Evolutionary conservation across 2,888 invertebrate species (phyloP).

Genomic region (Drosophila putrida): DNA sequence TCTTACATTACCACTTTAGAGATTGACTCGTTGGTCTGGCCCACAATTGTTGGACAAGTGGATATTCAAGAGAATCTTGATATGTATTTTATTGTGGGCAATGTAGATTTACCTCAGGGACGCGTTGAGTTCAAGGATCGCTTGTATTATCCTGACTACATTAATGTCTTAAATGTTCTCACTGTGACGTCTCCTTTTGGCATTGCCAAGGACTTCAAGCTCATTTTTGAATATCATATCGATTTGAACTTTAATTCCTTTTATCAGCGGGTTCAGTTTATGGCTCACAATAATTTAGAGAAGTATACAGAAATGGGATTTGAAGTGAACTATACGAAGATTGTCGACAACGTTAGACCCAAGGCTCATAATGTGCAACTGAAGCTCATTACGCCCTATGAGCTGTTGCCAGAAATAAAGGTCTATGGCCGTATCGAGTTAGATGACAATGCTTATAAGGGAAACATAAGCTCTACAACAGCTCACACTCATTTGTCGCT

Average conservation of each 20-base stretch:
- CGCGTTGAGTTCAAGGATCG: slow-evolving; percentile 87
- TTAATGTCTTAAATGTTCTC: slow-evolving; percentile 86
- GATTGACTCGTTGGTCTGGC: slow-evolving; percentile 87
- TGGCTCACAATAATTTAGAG: slow-evolving; percentile 84
- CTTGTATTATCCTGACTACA: slow-evolving; percentile 86
- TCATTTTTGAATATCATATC: slow-evolving; percentile 86
- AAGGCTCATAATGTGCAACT: slow-evolving; percentile 86
- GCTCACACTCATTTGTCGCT: slow-evolving; percentile 86
- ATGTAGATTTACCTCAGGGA: slow-evolving; percentile 87
- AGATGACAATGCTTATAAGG: slow-evolving; percentile 86
- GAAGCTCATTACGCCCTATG: slow-evolving; percentile 87
- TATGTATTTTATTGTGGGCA: slow-evolving; percentile 85
- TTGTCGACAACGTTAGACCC: slow-evolving; percentile 84
- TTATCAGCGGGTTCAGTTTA: slow-evolving; percentile 86
- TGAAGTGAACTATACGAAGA: slow-evolving; percentile 86
- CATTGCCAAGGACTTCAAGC: slow-evolving; percentile 85
- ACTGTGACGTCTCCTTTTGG: slow-evolving; percentile 87
- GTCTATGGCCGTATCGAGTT: slow-evolving; percentile 85
- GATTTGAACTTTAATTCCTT: slow-evolving; percentile 85
- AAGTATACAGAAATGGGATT: slow-evolving; percentile 83
- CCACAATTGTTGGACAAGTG: slow-evolving; percentile 87
- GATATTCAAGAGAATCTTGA: slow-evolving; percentile 87
- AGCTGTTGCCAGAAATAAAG: slow-evolving; percentile 86
- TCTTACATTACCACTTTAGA: slow-evolving; percentile 87
- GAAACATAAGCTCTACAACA: slow-evolving; percentile 86